phyloP scores from a whole-genome alignment of 2,113 vertebrate genomes.

The Grallaria varia region DNA sequence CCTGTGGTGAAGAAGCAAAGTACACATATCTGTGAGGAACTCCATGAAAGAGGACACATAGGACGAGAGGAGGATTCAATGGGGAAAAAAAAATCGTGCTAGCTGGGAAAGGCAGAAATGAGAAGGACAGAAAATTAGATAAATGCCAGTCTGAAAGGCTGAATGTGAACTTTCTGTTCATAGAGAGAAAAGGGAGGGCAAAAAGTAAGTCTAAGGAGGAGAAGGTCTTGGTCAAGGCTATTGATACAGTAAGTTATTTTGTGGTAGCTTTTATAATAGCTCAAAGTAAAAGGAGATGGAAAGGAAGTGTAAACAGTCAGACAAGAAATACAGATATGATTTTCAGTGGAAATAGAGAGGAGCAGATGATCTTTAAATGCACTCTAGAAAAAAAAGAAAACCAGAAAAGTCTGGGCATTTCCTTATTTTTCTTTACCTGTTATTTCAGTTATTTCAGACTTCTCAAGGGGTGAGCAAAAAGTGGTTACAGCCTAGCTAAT shows the following conservation, averaged over 20 bases:
- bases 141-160: background rate
- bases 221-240: background rate
- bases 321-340: background rate
- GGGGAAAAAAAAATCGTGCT: background rate
- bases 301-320: background rate
- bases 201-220: background rate
- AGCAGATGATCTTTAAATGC: background rate
- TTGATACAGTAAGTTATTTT: background rate
- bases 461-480: fast-evolving
- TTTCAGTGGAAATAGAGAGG: background rate
- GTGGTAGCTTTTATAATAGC: background rate
- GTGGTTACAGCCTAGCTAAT: background rate
- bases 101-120: background rate
- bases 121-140: background rate
- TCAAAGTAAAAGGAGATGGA: background rate
- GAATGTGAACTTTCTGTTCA: background rate
- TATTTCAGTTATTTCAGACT: background rate
- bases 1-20: background rate
- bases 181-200: background rate
- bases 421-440: background rate
- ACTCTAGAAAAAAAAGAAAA: background rate
- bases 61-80: background rate
- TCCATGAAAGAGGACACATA: background rate
- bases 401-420: background rate
- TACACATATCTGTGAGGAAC: background rate